Base-by-base conservation (phyloP, 2,888 invertebrate genomes). In the Plagodis pulveraria region DNA sequence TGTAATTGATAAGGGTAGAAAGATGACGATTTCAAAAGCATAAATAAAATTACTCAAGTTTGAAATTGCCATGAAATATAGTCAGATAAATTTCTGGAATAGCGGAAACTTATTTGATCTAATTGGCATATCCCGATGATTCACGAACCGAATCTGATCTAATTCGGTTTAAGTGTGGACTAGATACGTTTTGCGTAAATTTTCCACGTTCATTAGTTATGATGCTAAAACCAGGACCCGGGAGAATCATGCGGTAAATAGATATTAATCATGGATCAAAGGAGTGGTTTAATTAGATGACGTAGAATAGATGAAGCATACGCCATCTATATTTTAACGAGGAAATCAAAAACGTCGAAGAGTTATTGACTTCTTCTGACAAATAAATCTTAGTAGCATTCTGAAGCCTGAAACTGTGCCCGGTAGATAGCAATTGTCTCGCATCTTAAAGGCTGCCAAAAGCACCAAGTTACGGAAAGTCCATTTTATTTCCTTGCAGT, bases 91-190 rank as follows among this genome's bases (percentile, higher is more conserved):
- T 56, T 45, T 53, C 33, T 51, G 66, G 61, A 57, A 58, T 51
- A 67, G 60, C 83, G 83, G 83, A 81, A 81, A 76, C 73, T 67
- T 74, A 73, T 74, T 72, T 77, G 80, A 75, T 77, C 73, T 81
- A 80, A 81, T 81, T 80, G 75, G 72, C 64, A 58, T 53, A 62
- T 57, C 56, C 58, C 58, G 71, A 77, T 80, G 79, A 80, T 74
- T 77, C 78, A 78, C 70, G 63, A 70, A 66, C 69, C 66, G 67
- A 76, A 76, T 75, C 72, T 67, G 70, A 74, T 80, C 81, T 81
- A 81, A 80, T 78, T 82, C 78, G 69, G 73, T 67, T 69, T 71
- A 62, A 72, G 66, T 71, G n/a, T 33, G 66, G 58, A 66, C 66
- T 65, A 70, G 71, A 72, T 66, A 64, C 62, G 65, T 67, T 71